These are phyloP conservation scores for Berghia stephanieae DNA, from an alignment of 1,140 invertebrate species.

Conservation along the genomic window DNA sequence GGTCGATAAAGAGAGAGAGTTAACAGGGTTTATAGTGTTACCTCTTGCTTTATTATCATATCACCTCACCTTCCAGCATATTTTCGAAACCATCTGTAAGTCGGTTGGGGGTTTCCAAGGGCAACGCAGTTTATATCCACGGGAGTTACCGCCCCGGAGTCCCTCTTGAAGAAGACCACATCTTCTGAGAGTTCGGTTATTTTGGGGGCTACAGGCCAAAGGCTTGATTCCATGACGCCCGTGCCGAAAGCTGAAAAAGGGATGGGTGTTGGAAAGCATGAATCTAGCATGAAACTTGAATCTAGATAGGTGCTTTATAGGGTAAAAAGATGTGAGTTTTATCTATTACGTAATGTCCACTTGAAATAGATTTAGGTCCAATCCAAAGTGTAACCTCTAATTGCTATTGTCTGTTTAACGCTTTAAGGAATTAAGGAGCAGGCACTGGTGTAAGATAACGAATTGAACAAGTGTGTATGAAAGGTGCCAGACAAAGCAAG, in stretches of 20 bases:
- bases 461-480: too few species aligned
- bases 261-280: too few species aligned
- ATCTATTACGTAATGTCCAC: too few species aligned
- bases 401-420: too few species aligned
- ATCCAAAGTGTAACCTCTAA: too few species aligned
- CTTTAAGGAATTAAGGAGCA: too few species aligned
- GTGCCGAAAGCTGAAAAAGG: conserved; percentile 5
- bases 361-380: too few species aligned
- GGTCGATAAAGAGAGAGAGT: too few species aligned
- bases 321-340: neutral
- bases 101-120: neutral
- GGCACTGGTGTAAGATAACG: too few species aligned
- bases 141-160: neutral
- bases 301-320: neutral
- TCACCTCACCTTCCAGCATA: neutral
- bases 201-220: neutral
- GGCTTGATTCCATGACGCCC: neutral
- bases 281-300: neutral
- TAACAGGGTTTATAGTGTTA: too few species aligned
- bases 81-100: conserved; percentile 18
- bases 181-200: neutral
- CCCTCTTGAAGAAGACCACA: conserved; percentile 18
- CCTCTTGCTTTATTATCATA: too few species aligned
- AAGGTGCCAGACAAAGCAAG: too few species aligned
- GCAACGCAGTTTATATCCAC: conserved; percentile 19